phyloP scores from a whole-genome alignment of 2,113 vertebrate genomes.

The Butastur rufipennis region DNA sequence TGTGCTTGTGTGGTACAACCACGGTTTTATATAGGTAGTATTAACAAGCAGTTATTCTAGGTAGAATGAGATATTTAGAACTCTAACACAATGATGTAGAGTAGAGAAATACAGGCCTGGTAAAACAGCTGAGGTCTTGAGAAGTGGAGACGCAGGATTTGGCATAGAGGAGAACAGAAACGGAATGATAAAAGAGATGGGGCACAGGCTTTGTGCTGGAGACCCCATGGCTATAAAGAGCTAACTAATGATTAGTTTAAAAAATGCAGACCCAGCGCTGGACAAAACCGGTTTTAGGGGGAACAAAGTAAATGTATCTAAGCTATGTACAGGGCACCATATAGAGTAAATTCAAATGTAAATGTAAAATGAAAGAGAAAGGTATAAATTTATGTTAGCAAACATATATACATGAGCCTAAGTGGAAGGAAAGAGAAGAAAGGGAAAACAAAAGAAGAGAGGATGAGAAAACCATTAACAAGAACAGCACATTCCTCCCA shows the following conservation, averaged over 20 bases:
- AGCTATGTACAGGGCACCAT: neutral
- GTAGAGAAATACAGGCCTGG: neutral
- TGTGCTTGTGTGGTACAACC: neutral
- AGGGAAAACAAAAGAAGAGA: neutral
- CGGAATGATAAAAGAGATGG: neutral
- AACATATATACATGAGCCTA: neutral
- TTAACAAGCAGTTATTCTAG: neutral
- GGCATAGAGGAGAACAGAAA: neutral
- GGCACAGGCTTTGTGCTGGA: neutral
- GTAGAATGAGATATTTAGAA: neutral
- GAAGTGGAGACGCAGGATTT: neutral
- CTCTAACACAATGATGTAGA: neutral
- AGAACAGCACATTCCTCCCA: neutral
- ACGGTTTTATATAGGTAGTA: neutral
- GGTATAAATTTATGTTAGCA: neutral
- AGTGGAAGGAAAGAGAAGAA: neutral
- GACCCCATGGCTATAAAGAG: neutral
- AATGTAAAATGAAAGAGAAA: neutral
- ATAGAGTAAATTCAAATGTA: neutral
- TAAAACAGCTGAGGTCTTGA: neutral
- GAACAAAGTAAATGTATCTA: neutral
- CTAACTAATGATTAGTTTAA: neutral
- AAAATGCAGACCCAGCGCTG: neutral
- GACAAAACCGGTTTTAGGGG: neutral
- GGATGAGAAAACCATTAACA: neutral